Evolutionary conservation across 2,113 vertebrate species (phyloP).

Genomic region (Psammodynastes pulverulentus): DNA sequence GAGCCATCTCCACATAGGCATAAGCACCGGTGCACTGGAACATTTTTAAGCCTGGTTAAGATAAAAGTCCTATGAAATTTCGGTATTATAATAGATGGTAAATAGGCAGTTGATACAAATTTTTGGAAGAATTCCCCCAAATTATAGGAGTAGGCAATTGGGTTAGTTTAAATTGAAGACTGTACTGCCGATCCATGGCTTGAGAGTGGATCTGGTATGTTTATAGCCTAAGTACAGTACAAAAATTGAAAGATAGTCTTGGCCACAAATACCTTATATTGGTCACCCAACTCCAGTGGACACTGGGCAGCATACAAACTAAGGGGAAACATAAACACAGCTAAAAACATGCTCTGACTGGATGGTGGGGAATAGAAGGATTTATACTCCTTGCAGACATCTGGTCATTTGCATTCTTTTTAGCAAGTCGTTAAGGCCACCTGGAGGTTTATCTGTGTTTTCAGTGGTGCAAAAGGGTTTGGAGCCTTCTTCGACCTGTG

Average conservation of each 20-base stretch:
- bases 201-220: neutral
- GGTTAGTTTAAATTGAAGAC: neutral
- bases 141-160: neutral
- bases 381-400: too few species aligned
- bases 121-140: neutral
- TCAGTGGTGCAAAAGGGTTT: too few species aligned
- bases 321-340: neutral
- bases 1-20: neutral
- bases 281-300: neutral
- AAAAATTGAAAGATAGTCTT: neutral
- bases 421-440: too few species aligned
- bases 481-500: too few species aligned
- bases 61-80: neutral
- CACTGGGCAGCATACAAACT: neutral
- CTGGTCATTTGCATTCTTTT: too few species aligned
- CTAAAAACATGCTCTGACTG: neutral
- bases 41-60: neutral
- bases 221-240: neutral
- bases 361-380: too few species aligned
- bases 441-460: too few species aligned
- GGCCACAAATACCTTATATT: neutral
- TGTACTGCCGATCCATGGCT: neutral
- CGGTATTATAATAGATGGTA: neutral
- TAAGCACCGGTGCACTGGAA: neutral
- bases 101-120: neutral